Evolutionary conservation across 2,888 invertebrate species (phyloP), one percentile per base, ranked within the genome.

Genomic region (Cheilosia scutellata): DNA sequence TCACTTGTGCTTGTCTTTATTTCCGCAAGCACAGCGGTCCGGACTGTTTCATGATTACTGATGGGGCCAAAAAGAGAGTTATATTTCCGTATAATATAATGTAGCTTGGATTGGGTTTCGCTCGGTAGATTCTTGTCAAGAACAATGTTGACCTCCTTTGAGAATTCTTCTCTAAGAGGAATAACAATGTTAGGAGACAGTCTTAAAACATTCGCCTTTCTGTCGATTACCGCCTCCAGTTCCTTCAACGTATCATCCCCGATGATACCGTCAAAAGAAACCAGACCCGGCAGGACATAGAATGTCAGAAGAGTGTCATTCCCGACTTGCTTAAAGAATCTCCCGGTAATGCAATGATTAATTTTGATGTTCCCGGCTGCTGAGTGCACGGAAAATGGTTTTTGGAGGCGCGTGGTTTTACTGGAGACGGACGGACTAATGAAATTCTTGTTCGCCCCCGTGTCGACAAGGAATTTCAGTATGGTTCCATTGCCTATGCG

Each of bases 1-100:
- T 87, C 79, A 1, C 68, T 53, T 0, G 79, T 87, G 0, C 53
- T 66, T 2, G 83, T 87, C 57, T 37, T 66, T 7, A 87, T 88
- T 68, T 88, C 83, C 0, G 72, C 78, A 5, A 49, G 75, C 16
- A 88, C 55, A 2, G 11, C 42, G 0, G 86, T 84, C 5, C n/a
- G 16, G 16, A 44, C 16, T 16, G 16, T 16, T 16, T 44, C n/a
- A 5, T 5, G 1, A 6, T 16, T 44, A 5, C 5, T 5, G 2
- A 44, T 44, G 6, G 44, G 44, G 2, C 44, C 44, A 44, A 16
- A n/a, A 44, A 44, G 16, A 2, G 44, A 6, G 1, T 44, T 1
- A 33, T 33, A 33, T 7, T 33, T 33, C 31, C 31, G 1, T 2
- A 31, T 31, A 31, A 31, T 31, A 31, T 6, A 31, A 6, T 31